phyloP scores from a whole-genome alignment of 1,140 invertebrate species.

The Ectropis grisescens region DNA sequence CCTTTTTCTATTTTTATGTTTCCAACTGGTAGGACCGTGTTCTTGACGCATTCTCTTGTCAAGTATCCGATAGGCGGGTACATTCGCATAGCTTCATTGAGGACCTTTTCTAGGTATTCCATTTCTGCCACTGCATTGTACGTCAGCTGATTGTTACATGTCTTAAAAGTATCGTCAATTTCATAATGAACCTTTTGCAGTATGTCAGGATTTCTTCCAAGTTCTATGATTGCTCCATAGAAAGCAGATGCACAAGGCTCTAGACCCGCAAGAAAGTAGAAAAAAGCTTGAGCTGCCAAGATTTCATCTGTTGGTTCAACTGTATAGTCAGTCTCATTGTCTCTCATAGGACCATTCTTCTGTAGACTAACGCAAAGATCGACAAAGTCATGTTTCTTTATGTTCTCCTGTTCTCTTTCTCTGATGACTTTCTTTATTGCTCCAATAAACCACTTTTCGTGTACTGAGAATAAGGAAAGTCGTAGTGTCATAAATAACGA shows the following conservation, averaged over 20 bases:
- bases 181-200: constrained; percentile 71
- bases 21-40: constrained; percentile 18
- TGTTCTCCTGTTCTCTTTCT: constrained; percentile 10
- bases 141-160: constrained; percentile 26
- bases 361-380: constrained; percentile 22
- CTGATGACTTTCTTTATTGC: constrained; percentile 21
- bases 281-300: constrained; percentile 45
- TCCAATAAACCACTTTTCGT: constrained; percentile 24
- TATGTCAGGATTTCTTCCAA: constrained; percentile 68
- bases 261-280: constrained; percentile 69
- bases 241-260: constrained; percentile 72
- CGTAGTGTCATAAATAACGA: too few species aligned
- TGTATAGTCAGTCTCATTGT: constrained; percentile 12
- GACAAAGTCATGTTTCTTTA: constrained; percentile 22
- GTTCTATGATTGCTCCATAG: constrained; percentile 49
- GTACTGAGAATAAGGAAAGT: too few species aligned
- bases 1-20: constrained; percentile 24
- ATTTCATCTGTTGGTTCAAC: constrained; percentile 29
- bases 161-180: constrained; percentile 55
- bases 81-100: constrained; percentile 62
- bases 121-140: constrained; percentile 35
- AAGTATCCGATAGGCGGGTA: constrained; percentile 38
- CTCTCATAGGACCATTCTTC: constrained; percentile 17
- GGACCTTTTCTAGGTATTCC: too few species aligned
- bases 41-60: constrained; percentile 6